Base-by-base conservation (phyloP, 1,140 invertebrate genomes). In the Eupeodes corollae region DNA sequence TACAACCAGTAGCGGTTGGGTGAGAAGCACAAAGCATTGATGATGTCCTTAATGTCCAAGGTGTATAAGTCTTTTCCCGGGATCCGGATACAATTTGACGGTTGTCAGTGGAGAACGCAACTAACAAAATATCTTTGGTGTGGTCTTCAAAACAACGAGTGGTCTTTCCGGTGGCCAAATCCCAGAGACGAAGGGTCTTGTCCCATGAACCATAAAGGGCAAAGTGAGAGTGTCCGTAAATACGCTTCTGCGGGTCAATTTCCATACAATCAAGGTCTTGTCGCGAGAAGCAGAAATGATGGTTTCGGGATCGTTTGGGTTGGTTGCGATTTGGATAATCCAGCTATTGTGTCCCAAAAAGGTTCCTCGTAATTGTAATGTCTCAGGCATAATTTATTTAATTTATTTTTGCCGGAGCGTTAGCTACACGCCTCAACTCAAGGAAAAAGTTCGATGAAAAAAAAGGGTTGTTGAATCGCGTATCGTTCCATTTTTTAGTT, bases 1-100 rank as follows among this genome's bases (percentile, higher is more conserved):
- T 96, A 99, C 13, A 99, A 79, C 97, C 97, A 99, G 68, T 99
- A 99, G 69, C 97, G 85, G 75, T 99, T 99, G 42, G 97, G 97
- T 58, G 91, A 97, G 82, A 99, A 99, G 80, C 91, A 94, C 54
- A 99, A 74, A 8, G 95, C 88, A 61, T 94, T 98, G 72, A 99
- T 98, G 65, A 92, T 91, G 61, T 98, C 95, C 71, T 94, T 96
- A 70, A 98, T 95, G 62, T 98, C 92, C 54, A 99, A 75, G 30
- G 96, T 99, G 74, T 99, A 97, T 59, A 99, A 76, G 71, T 96
- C 70, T 94, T 97, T 77, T 99, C 97, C 34, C 97, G 82, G 40
- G 94, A 98, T 30, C 95, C 96, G 64, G 94, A 98, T 6, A 99
- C 95, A 74, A 99, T 99, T 76, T 99, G 96, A 73, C 97, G 83